These are phyloP conservation scores for Typhlomys cinereus DNA, from an alignment of 2,113 vertebrate species.

Conservation along the genomic window DNA sequence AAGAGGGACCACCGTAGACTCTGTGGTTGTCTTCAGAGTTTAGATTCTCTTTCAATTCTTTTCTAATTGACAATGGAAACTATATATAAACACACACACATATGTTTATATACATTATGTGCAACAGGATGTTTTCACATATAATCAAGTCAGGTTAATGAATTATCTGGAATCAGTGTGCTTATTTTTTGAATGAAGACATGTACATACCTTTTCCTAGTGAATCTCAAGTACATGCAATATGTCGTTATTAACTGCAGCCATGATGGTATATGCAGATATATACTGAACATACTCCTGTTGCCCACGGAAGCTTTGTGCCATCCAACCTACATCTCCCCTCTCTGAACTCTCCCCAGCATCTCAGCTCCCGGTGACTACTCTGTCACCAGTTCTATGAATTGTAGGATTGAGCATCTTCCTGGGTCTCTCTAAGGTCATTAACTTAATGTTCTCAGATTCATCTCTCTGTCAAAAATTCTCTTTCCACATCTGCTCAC, in stretches of 20 bases:
- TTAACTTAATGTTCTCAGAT: background rate
- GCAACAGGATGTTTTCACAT: background rate
- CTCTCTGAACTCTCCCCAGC: background rate
- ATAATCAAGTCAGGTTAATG: background rate
- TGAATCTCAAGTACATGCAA: background rate
- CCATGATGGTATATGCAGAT: background rate
- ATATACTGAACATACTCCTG: background rate
- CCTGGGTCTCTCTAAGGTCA: background rate
- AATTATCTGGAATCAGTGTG: background rate
- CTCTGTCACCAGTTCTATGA: background rate
- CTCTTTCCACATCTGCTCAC: background rate
- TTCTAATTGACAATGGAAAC: background rate
- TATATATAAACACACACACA: background rate
- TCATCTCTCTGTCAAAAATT: background rate
- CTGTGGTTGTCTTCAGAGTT: accelerated
- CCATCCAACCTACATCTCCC: background rate
- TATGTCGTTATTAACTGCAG: background rate
- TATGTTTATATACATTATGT: background rate
- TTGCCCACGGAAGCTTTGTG: background rate
- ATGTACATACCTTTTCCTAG: background rate
- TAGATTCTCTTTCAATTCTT: background rate
- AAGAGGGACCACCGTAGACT: background rate
- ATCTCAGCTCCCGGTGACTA: background rate
- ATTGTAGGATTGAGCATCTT: background rate
- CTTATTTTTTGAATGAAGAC: background rate